Base-by-base conservation (phyloP, 2,888 invertebrate species). In the Ornithoptera alexandrae region DNA sequence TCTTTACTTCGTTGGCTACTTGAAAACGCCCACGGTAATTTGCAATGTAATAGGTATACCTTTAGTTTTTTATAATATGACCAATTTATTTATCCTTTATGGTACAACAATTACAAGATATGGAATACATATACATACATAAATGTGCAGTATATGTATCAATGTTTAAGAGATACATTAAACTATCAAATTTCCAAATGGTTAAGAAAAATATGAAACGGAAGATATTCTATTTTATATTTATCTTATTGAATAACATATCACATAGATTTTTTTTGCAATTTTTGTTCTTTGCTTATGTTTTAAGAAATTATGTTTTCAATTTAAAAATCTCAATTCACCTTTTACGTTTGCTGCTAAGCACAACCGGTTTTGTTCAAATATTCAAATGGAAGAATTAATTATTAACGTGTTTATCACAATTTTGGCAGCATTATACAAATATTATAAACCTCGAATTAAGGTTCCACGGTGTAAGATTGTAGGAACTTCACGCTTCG, bases 1-100 rank as follows among this genome's bases (percentile, higher is more conserved):
- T 91, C 85, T 90, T 80, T 84, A 82, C 83, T 84, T 81, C 78
- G 77, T 81, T 78, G 79, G 78, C 72, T 76, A 74, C 77, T 72
- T 72, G 76, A 79, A 77, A 77, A 77, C 36, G 56, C 46, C 65
- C 8, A 58, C 66, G 24, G 58, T 59, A 53, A 12, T 53, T 50
- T 8, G 58, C 20, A 50, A 65, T 20, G 12, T 69, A 69, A 62
- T 69, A 30, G 50, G 50, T 60, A 60, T 59, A 12, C 53, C 59
- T 46, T 66, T 65, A 59, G 22, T 58, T 22, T 24, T 58, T 20
- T 3, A 10, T 1, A 58, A 20, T 22, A 24, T 58, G 57, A 22
- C 3, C n/a, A 22, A 22, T 22, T 3, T 58, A 15, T 22, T 22
- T 58, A 22, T 22, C 57, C 12, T 22, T 58, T 24, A 8, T 15